Evolutionary conservation across 2,113 vertebrate species (phyloP), one percentile per base, ranked within the genome.

Genomic region (Amblyornis subalaris): DNA sequence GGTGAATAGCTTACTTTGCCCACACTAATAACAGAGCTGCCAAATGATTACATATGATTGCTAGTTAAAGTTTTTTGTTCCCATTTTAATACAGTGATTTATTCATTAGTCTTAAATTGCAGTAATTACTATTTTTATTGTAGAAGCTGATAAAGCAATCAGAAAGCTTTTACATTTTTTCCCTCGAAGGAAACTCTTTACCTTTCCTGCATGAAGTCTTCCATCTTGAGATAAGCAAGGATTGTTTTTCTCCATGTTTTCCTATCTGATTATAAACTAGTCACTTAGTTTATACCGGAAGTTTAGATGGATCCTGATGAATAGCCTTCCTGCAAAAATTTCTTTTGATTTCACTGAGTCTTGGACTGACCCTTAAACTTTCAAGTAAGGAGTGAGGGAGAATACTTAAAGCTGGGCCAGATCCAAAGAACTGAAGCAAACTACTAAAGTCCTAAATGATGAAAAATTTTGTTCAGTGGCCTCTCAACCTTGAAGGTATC

Each of bases 101-200:
- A 94, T 94, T 95, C 90, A 96, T 96, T 94, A 94, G 72, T 82
- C 70, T 93, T 95, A 90, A 96, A 94, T 76, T 85, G 82, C 54
- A 77, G 66, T 95, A 95, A 95, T 97, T 95, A 88, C 77, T 95
- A 77, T 93, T 97, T 97, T 93, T 94, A 91, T 75, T 92, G 44
- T 33, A 88, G 67, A 88, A 81, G 54, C 40, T 93, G 95, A 96
- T 96, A 95, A 94, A 92, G 89, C 86, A 94, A 87, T 90, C 70
- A 89, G 77, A 74, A 74, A 87, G 79, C 76, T 70, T 93, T 89
- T 90, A 83, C 8, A 5, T 51, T 90, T 90, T 90, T 83, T 66
- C 38, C 50, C 72, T 80, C 16, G 5, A 89, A 95, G 64, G 85
- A 88, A 93, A 65, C 62, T 75, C 31, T 64, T 55, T 3, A 73